Evolutionary conservation across 2,113 vertebrate genomes (phyloP).

Genomic region (Nerophis lumbriciformis): DNA sequence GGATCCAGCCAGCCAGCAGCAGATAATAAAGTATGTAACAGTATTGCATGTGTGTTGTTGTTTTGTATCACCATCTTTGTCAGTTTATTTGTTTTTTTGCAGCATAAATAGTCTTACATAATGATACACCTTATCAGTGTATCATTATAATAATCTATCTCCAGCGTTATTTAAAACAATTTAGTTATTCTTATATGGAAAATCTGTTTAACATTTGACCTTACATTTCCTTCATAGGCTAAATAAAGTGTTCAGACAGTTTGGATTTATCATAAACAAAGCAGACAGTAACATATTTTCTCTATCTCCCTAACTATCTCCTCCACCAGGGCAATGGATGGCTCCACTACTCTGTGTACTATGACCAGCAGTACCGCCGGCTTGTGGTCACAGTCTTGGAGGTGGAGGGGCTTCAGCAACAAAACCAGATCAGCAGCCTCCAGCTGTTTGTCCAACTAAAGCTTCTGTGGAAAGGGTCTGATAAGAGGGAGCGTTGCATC

Average conservation of each 20-base stretch:
- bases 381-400: constrained; percentile 66
- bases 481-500: background rate
- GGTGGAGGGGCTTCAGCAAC: constrained; percentile 46
- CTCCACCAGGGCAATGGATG: constrained; percentile 37
- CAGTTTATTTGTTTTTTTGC: background rate
- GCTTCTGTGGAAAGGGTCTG: constrained; percentile 51
- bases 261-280: background rate
- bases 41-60: background rate
- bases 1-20: constrained; percentile 5
- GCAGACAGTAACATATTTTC: background rate
- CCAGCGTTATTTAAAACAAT: background rate
- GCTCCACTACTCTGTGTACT: constrained; percentile 66
- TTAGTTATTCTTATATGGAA: no score
- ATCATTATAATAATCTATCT: no score
- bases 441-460: constrained; percentile 51
- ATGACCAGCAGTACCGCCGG: constrained; percentile 41
- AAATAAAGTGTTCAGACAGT: background rate
- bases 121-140: background rate
- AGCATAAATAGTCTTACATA: no score
- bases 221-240: background rate
- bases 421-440: constrained; percentile 19
- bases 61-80: background rate
- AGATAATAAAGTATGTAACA: background rate
- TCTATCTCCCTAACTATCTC: background rate
- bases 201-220: background rate